phyloP scores from a whole-genome alignment of 2,888 invertebrate genomes.

The Sminthurides aquaticus region DNA sequence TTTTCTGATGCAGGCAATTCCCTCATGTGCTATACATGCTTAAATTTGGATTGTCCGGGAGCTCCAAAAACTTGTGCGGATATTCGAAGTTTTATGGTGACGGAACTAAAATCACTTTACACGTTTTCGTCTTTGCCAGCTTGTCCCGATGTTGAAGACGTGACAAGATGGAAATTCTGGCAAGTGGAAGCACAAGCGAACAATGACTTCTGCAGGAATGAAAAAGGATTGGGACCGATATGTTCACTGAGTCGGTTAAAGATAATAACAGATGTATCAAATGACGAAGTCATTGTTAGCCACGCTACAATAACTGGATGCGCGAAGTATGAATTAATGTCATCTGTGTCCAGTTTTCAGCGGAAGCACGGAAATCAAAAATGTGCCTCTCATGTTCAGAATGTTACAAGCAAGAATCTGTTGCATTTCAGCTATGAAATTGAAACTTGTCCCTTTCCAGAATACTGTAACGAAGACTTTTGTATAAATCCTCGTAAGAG shows the following conservation, averaged over 20 bases:
- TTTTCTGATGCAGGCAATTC: slow-evolving; percentile 7
- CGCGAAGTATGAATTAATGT: slow-evolving; percentile 26
- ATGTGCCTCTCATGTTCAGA: slow-evolving; percentile 6
- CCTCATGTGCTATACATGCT: slow-evolving; percentile 13
- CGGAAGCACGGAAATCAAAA: slow-evolving; percentile 11
- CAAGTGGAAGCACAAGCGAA: slow-evolving; percentile 17
- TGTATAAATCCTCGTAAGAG: slow-evolving; percentile 32
- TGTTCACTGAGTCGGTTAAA: slow-evolving; percentile 34
- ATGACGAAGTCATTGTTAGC: slow-evolving; percentile 9
- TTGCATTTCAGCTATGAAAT: slow-evolving; percentile 31
- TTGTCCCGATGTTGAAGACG: slow-evolving; percentile 32
- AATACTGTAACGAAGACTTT: slow-evolving; percentile 33
- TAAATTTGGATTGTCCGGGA: slow-evolving; percentile 7
- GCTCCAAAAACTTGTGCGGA: slow-evolving; percentile 1
- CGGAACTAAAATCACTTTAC: slow-evolving; percentile 26
- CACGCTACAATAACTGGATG: slow-evolving; percentile 39
- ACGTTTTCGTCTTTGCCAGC: slow-evolving; percentile 24
- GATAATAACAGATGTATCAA: slow-evolving; percentile 17
- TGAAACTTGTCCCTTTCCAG: slow-evolving; percentile 31
- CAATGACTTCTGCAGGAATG: slow-evolving; percentile 15
- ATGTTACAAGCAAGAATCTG: slow-evolving; percentile 17
- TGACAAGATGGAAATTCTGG: slow-evolving; percentile 25
- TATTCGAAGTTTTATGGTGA: slow-evolving; percentile 26
- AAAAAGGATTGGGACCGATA: slow-evolving; percentile 21
- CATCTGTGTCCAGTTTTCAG: slow-evolving; percentile 1